phyloP scores from a whole-genome alignment of 2,888 invertebrate species.

The Eilema sororculum region DNA sequence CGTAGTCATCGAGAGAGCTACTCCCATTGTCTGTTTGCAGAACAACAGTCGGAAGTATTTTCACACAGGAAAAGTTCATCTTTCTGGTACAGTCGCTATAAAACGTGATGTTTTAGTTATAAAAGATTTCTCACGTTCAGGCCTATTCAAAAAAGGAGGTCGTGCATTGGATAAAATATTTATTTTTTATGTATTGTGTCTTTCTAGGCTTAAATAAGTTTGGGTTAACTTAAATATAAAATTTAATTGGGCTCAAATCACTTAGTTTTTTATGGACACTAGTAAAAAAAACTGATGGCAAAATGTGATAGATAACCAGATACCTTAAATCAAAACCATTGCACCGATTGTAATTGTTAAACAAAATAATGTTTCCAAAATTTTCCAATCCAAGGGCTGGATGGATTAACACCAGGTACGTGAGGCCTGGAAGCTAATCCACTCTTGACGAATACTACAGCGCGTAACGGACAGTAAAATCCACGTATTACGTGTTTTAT shows the following conservation, averaged over 20 bases:
- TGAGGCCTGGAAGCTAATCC: background rate
- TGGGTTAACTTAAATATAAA: too few relatives aligned
- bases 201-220: background rate
- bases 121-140: constrained; percentile 29
- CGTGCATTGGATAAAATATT: background rate
- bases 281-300: too few relatives aligned
- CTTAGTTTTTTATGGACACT: too few relatives aligned
- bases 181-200: background rate
- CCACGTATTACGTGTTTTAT: constrained; percentile 12
- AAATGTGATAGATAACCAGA: too few relatives aligned
- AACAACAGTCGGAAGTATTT: constrained; percentile 51
- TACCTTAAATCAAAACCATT: too few relatives aligned
- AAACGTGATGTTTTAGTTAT: constrained; percentile 46
- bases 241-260: too few relatives aligned
- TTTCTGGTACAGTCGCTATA: constrained; percentile 42
- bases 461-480: constrained; percentile 11
- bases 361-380: background rate
- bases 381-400: background rate
- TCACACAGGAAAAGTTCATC: constrained; percentile 51
- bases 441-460: background rate
- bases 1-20: constrained; percentile 47
- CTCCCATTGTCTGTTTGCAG: constrained; percentile 45
- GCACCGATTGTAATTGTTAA: too few relatives aligned
- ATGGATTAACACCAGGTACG: background rate
- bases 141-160: background rate